Conservation (phyloP, 2,113 vertebrate species). For the Piliocolobus tephrosceles region DNA sequence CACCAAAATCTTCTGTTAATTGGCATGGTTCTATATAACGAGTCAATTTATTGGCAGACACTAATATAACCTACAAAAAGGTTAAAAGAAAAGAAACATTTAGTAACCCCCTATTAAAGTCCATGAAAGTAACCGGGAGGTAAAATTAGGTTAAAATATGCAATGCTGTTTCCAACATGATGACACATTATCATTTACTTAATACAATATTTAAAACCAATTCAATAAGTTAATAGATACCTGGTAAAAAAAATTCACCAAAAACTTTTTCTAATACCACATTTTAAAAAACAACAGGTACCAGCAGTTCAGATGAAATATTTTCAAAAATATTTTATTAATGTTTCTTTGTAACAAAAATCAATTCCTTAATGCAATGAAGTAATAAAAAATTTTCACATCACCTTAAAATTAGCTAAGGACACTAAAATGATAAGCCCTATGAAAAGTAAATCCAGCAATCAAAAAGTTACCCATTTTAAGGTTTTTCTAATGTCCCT, state of each 20-base stretch:
- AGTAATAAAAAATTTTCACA: constrained; percentile 4
- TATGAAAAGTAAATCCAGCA: background rate
- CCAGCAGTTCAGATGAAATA: background rate
- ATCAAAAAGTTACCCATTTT: background rate
- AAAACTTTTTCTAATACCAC: background rate
- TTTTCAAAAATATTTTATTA: background rate
- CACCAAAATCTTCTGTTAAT: constrained; percentile 98
- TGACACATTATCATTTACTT: background rate
- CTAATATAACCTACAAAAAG: constrained; percentile 94
- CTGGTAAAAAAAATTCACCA: constrained; percentile 20
- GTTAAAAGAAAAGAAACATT: background rate
- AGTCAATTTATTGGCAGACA: constrained; percentile 98
- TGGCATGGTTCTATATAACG: constrained; percentile 98
- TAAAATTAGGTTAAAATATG: background rate
- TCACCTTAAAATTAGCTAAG: constrained; percentile 12
- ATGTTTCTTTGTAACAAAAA: constrained; percentile 32
- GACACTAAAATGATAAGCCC: constrained; percentile 4
- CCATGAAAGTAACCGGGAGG: background rate
- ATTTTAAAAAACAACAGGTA: background rate
- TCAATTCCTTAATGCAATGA: background rate
- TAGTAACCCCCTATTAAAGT: constrained; percentile 6
- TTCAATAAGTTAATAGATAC: background rate
- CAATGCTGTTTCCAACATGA: background rate
- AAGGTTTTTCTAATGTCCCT: constrained; percentile 6
- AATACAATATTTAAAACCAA: constrained; percentile 12